Evolutionary conservation across 2,888 invertebrate genomes (phyloP), one percentile per base, ranked within the genome.

Genomic region (Cataglyphis cursor): DNA sequence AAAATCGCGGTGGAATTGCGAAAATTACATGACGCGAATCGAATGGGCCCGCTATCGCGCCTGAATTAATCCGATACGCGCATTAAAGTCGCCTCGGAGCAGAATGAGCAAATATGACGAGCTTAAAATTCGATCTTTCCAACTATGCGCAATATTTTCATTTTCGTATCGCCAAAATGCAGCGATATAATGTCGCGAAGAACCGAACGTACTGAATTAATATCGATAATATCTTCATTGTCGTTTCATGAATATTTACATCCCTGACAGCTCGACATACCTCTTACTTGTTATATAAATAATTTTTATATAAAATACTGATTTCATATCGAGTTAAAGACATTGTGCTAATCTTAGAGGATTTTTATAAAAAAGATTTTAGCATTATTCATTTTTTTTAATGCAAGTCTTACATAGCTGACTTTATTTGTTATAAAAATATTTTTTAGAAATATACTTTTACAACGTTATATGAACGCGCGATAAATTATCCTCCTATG

Each of bases 121-220:
- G 59, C 21, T 78, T 78, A 73, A 80, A 80, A 80, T 73, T 80
- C 73, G 59, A 24, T 59, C 78, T 72, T 78, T 68, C 21, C 31
- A 70, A 57, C 68, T 51, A 41, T n/a, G 54, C 38, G 57, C 78
- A 18, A 59, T 41, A 44, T 59, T 57, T 44, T 78, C 44, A 12
- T 78, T 78, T 70, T 15, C 57, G 57, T 59, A 73, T 80, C 57
- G 44, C 35, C 2, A 59, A 78, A 78, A 31, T 31, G 44, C 31
- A 9, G 21, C 44, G 73, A 78, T 72, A 78, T 59, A 59, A 4
- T 31, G 44, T 12, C 24, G 35, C 73, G 41, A 68, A 59, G 73
- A 80, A 80, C 59, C 31, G 41, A 78, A 44, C 41, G 31, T 72
- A 41, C 35, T 59, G 72, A 80, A 80, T 80, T 80, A 80, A 80